Evolutionary conservation across 2,888 invertebrate genomes (phyloP).

Genomic region (Diabrotica balteata): DNA sequence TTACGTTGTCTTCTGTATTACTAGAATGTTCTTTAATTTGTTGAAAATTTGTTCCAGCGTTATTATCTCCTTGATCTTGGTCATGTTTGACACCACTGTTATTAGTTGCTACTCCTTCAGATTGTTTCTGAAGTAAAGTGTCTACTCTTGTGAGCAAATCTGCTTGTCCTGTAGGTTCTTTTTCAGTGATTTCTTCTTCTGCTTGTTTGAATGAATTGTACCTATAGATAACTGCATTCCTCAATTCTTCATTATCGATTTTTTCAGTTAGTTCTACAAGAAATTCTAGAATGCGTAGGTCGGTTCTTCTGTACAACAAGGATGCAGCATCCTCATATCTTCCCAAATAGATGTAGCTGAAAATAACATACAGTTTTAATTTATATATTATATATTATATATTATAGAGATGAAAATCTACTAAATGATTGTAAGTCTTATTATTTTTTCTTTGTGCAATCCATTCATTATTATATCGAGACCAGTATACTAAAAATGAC

Average conservation of each 20-base stretch:
- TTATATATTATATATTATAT: background rate
- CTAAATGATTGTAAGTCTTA: no score
- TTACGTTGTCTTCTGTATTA: no score
- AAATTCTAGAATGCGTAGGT: slow-evolving; percentile 64
- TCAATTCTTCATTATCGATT: slow-evolving; percentile 58
- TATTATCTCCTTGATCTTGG: no score
- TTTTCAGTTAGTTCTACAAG: slow-evolving; percentile 68
- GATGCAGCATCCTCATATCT: slow-evolving; percentile 69
- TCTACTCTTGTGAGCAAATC: background rate
- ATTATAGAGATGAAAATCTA: no score
- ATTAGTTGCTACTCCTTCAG: no score
- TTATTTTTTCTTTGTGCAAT: no score
- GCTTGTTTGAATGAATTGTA: slow-evolving; percentile 36
- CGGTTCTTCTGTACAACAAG: slow-evolving; percentile 64
- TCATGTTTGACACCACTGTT: no score
- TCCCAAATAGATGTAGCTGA: slow-evolving; percentile 67
- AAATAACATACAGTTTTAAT: slow-evolving; percentile 19
- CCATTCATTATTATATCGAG: no score
- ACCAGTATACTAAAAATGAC: no score
- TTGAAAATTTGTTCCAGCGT: no score
- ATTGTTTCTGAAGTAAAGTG: no score
- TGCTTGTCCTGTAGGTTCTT: slow-evolving; percentile 8
- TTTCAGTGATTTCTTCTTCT: slow-evolving; percentile 1
- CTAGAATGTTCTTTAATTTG: no score
- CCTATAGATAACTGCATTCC: slow-evolving; percentile 38